Conservation (phyloP, 2,113 vertebrate species). For the Ictalurus punctatus region DNA sequence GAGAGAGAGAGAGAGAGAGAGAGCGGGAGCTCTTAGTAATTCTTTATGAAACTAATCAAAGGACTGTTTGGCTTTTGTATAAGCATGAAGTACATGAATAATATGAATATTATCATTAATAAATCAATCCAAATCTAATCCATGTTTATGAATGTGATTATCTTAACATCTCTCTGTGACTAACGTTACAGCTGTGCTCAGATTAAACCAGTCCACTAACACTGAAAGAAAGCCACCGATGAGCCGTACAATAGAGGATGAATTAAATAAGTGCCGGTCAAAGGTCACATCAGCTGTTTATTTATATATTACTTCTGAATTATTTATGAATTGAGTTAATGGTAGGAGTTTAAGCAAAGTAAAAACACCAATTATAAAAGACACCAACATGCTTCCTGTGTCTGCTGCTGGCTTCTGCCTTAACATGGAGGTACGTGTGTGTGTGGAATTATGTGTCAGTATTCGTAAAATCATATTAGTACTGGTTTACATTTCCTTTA, state of each 20-base stretch:
- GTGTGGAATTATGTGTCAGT: neutral
- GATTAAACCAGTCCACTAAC: neutral
- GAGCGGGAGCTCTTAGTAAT: neutral
- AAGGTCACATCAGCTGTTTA: neutral
- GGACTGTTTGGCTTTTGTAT: neutral
- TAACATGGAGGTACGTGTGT: neutral
- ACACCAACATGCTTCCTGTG: neutral
- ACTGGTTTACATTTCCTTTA: neutral
- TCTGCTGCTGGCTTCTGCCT: neutral
- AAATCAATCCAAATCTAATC: neutral
- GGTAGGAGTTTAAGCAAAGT: neutral
- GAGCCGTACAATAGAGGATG: neutral
- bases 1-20: neutral
- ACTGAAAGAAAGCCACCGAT: neutral
- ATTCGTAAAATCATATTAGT: neutral
- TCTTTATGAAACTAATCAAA: neutral
- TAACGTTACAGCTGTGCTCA: neutral
- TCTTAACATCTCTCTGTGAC: neutral
- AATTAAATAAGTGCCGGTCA: neutral
- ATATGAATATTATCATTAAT: neutral
- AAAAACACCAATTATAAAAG: neutral
- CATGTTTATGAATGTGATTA: neutral
- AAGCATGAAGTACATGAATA: neutral
- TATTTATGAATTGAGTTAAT: neutral
- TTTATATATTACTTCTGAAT: neutral